Percentiles rank a stretch among this genome's conserved stretches.
phyloP scores from a whole-genome alignment of 2,113 vertebrate species.

The Rallus limicola region DNA sequence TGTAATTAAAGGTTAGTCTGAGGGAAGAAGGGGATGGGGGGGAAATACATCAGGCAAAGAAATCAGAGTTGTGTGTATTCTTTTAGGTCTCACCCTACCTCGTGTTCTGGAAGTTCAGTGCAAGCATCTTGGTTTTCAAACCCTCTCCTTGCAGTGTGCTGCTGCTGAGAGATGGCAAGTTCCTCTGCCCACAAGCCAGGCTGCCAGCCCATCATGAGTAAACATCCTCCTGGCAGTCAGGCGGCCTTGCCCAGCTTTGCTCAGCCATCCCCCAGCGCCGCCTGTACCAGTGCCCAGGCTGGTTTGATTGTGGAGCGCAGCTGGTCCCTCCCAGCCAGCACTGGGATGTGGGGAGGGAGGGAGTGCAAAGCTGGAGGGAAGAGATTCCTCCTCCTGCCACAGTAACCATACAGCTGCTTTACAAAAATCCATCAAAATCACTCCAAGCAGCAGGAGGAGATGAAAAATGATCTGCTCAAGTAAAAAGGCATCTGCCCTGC shows the following conservation, averaged over 20 bases:
- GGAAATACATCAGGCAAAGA: neutral
- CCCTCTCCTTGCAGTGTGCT: neutral
- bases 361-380: neutral
- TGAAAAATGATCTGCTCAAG: accelerated
- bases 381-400: neutral
- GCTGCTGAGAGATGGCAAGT: neutral
- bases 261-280: neutral
- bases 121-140: slow-evolving; percentile 13
- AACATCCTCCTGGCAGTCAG: slow-evolving; percentile 21
- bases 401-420: neutral
- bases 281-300: neutral
- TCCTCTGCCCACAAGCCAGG: neutral
- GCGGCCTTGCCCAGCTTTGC: neutral
- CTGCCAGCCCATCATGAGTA: neutral
- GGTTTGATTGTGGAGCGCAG: neutral
- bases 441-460: neutral
- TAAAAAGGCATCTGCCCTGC: neutral
- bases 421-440: neutral
- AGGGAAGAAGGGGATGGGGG: too few relatives aligned
- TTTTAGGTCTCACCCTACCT: slow-evolving; percentile 18
- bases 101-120: neutral
- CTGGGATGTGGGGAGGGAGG: neutral
- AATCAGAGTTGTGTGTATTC: accelerated
- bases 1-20: neutral
- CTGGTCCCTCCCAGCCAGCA: neutral